Percentiles rank a stretch among this genome's conserved stretches.
Evolutionary conservation across 2,113 vertebrate genomes (phyloP).

Genomic region (Leucopsar rothschildi): DNA sequence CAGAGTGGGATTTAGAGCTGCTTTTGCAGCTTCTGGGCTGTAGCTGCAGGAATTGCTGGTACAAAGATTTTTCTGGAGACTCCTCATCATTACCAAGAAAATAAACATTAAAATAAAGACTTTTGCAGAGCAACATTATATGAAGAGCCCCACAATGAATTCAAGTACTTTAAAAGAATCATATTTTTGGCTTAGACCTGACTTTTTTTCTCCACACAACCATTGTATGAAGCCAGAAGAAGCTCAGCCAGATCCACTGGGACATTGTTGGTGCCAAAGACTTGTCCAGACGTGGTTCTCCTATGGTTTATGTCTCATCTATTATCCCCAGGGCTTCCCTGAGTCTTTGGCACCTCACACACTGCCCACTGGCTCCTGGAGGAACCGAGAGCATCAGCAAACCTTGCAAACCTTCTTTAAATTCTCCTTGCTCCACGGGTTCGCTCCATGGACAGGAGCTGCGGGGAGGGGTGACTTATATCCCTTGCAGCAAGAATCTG

Average conservation of each 20-base stretch:
- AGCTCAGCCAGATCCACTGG: not conserved
- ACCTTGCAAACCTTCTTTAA: not conserved
- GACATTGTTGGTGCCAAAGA: not conserved
- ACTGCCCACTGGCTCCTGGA: accelerated
- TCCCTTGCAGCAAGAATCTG: not conserved
- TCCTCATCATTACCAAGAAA: not conserved
- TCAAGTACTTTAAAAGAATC: not conserved
- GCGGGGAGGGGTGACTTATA: not conserved
- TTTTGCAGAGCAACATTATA: accelerated
- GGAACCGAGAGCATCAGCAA: not conserved
- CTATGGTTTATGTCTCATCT: not conserved
- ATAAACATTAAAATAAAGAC: not conserved
- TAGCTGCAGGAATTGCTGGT: not conserved
- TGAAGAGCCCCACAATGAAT: not conserved
- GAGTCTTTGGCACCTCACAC: accelerated
- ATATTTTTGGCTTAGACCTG: not conserved
- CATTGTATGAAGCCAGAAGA: not conserved
- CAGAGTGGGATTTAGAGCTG: not conserved
- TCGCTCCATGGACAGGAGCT: accelerated
- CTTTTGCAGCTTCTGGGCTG: not conserved
- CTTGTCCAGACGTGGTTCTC: not conserved
- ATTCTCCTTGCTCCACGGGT: not conserved
- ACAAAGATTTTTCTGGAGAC: not conserved
- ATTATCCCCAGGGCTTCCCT: not conserved
- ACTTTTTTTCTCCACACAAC: not conserved